Evolutionary conservation across 2,797 vertebrate species (phyloP).

Genomic region (Peromyscus melanophrys): DNA sequence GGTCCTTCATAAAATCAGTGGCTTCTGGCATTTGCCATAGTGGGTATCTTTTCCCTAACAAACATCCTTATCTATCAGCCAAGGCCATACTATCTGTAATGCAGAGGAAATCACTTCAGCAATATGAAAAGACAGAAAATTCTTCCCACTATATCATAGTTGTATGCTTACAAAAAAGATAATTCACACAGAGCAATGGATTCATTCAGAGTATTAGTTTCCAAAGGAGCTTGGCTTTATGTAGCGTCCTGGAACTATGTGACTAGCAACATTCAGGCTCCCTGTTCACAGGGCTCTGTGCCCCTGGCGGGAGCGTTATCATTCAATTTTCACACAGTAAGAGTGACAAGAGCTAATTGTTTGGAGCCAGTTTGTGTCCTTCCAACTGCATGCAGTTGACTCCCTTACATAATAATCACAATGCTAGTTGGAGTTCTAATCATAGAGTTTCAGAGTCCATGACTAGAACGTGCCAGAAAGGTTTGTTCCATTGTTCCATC

Average conservation of each 20-base stretch:
- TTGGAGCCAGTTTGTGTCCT: constrained; percentile 74
- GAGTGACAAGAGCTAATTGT: constrained; percentile 85
- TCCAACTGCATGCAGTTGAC: constrained; percentile 74
- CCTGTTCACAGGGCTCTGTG: constrained; percentile 65
- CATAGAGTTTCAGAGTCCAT: constrained; percentile 62
- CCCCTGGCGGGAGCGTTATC: constrained; percentile 56
- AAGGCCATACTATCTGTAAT: constrained; percentile 11
- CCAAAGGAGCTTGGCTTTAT: constrained; percentile 69
- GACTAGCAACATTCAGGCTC: constrained; percentile 11
- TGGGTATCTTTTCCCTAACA: not conserved
- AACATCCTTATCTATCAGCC: constrained; percentile 7
- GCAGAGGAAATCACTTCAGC: not conserved
- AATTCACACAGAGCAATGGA: constrained; percentile 18
- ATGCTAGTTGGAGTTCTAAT: constrained; percentile 8
- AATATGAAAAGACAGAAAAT: not conserved
- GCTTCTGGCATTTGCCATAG: not conserved
- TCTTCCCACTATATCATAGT: not conserved
- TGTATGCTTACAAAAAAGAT: constrained; percentile 55
- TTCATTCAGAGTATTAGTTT: constrained; percentile 50
- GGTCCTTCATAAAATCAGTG: constrained; percentile 55
- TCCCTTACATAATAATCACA: constrained; percentile 78
- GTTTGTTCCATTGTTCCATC: not conserved
- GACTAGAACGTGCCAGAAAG: constrained; percentile 44
- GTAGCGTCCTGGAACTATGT: constrained; percentile 68
- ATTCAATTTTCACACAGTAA: constrained; percentile 86